Percentiles rank a stretch among this genome's conserved stretches.
Evolutionary conservation across 2,113 vertebrate genomes (phyloP).

Genomic region (Strigops habroptila): DNA sequence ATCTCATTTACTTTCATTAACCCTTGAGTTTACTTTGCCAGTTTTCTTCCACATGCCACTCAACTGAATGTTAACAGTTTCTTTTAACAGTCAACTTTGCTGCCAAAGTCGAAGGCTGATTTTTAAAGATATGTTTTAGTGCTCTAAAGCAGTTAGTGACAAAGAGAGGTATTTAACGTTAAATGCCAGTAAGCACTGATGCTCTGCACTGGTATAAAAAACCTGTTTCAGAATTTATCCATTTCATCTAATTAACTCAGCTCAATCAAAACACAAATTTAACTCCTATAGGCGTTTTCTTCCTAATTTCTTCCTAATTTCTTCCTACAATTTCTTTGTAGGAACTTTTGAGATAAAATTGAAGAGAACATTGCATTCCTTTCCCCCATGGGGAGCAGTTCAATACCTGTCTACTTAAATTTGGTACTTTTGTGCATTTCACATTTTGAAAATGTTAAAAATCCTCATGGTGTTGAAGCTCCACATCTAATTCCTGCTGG

Average conservation of each 20-base stretch:
- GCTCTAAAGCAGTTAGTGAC: background rate
- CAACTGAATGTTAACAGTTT: constrained; percentile 64
- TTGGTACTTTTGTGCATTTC: background rate
- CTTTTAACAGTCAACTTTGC: constrained; percentile 16
- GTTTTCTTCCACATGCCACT: constrained; percentile 61
- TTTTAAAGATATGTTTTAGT: constrained; percentile 1
- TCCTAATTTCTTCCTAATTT: background rate
- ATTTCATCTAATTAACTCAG: background rate
- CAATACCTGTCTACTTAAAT: background rate
- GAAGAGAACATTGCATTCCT: background rate
- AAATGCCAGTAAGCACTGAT: background rate
- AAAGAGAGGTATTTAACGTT: background rate
- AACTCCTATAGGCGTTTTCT: background rate
- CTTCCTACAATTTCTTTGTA: background rate
- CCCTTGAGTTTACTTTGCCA: constrained; percentile 70
- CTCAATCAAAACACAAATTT: background rate
- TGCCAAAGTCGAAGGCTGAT: background rate
- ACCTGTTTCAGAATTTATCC: background rate
- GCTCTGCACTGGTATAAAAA: background rate
- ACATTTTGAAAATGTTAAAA: background rate
- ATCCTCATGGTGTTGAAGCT: background rate
- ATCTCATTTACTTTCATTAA: constrained; percentile 77
- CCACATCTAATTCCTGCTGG: background rate
- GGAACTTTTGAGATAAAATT: background rate
- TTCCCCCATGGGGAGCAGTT: background rate